Evolutionary conservation across 2,888 invertebrate species (phyloP).

Genomic region (Apocheima hispidaria): DNA sequence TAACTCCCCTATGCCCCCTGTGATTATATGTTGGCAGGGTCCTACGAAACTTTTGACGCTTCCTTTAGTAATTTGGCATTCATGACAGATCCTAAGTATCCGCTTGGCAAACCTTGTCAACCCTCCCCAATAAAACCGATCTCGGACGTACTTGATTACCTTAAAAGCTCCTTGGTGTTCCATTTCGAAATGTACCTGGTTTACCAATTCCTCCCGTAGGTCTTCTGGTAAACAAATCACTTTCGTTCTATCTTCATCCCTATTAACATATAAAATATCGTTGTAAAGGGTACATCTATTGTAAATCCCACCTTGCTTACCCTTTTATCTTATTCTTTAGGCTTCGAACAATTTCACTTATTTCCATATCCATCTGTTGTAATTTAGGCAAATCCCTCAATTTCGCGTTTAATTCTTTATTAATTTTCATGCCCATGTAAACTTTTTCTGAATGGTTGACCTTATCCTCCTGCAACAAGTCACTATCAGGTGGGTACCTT

Average conservation of each 20-base stretch:
- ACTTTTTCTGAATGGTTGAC: background rate
- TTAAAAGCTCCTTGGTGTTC: conserved; percentile 45
- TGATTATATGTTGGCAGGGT: too few relatives aligned
- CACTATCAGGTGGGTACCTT: background rate
- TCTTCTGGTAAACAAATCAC: background rate
- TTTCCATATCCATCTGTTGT: background rate
- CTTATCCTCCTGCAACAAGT: background rate
- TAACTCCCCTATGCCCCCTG: conserved; percentile 42
- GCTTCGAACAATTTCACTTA: background rate
- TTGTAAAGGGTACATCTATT: too few relatives aligned
- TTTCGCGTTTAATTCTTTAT: background rate
- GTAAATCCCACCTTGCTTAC: background rate
- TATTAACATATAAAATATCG: background rate
- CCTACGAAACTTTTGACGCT: too few relatives aligned
- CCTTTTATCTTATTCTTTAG: background rate
- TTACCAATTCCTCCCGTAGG: background rate
- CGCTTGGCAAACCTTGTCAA: conserved; percentile 27
- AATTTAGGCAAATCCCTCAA: background rate
- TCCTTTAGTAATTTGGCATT: too few relatives aligned
- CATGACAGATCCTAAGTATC: too few relatives aligned
- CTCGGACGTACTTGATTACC: conserved; percentile 37
- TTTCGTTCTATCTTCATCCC: background rate
- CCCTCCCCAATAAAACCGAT: conserved; percentile 42
- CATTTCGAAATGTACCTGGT: conserved; percentile 43
- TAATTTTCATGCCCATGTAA: background rate